phyloP scores from a whole-genome alignment of 2,888 invertebrate genomes.

The Drosophila lacicola region DNA sequence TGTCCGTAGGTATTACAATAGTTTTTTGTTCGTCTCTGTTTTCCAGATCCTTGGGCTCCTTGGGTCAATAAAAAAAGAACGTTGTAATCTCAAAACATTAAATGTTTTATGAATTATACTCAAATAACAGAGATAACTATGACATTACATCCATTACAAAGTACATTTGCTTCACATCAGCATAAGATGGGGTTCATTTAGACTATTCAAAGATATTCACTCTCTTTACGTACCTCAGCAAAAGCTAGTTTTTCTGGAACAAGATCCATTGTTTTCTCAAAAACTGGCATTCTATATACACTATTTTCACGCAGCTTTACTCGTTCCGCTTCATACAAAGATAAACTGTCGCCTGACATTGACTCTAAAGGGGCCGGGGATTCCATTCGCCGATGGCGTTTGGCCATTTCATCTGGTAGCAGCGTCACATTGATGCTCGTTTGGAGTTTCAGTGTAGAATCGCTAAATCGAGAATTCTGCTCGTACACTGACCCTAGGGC shows the following conservation, averaged over 20 bases:
- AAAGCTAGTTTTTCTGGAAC: conserved; percentile 22
- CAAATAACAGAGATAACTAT: background rate
- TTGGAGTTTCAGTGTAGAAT: conserved; percentile 50
- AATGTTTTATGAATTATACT: too few species aligned
- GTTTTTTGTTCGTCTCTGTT: conserved; percentile 7
- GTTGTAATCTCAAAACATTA: too few species aligned
- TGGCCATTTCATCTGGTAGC: conserved; percentile 48
- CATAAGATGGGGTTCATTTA: background rate
- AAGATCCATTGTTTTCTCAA: conserved; percentile 60
- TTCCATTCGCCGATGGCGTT: conserved; percentile 4
- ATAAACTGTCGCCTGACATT: conserved; percentile 45
- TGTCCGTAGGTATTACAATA: conserved; percentile 9
- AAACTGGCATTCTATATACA: conserved; percentile 21
- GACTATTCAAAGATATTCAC: too few species aligned
- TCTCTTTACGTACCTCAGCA: conserved; percentile 19
- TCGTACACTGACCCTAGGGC: conserved; percentile 12
- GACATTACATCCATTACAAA: background rate
- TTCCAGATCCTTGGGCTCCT: background rate
- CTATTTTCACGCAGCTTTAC: conserved; percentile 38
- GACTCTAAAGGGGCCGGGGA: conserved; percentile 5
- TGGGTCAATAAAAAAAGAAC: too few species aligned
- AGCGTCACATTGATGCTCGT: conserved; percentile 61
- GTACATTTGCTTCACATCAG: background rate
- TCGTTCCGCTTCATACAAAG: conserved; percentile 36
- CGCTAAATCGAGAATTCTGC: conserved; percentile 18